phyloP scores from a whole-genome alignment of 2,113 vertebrate species.

The Pandion haliaetus region DNA sequence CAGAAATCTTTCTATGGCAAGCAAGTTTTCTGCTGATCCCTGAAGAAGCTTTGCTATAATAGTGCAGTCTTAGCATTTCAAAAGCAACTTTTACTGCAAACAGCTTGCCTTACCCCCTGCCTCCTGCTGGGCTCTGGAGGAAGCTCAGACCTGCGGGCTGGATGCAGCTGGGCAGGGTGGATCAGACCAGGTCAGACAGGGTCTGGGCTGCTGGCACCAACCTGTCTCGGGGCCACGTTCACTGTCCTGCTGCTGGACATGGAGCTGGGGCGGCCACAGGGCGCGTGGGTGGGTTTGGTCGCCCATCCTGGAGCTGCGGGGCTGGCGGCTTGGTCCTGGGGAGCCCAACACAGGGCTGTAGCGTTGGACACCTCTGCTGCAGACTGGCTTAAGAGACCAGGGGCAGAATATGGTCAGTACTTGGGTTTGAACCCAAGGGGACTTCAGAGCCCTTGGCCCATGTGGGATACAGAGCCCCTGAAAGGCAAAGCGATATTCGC shows the following conservation, averaged over 20 bases:
- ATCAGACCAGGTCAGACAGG: fast-evolving
- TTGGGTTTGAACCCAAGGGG: not conserved
- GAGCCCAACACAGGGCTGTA: not conserved
- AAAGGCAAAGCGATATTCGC: not conserved
- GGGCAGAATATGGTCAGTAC: not conserved
- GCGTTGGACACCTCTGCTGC: not conserved
- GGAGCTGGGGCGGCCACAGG: fast-evolving
- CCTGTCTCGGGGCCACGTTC: fast-evolving
- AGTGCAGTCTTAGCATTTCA: not conserved
- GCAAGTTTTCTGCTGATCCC: conserved; percentile 37
- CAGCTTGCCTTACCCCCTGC: not conserved
- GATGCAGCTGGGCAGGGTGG: not conserved
- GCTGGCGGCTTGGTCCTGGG: not conserved
- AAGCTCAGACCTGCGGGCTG: not conserved
- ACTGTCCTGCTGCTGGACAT: fast-evolving
- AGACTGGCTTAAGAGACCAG: fast-evolving
- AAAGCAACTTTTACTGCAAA: conserved; percentile 12
- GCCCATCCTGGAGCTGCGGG: not conserved
- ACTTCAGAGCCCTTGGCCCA: not conserved
- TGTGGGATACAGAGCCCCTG: not conserved
- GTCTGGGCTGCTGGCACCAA: not conserved
- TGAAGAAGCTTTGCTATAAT: not conserved
- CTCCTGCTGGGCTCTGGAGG: not conserved
- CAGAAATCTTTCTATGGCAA: not conserved
- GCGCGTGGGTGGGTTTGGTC: not conserved